A percentile compares a stretch with the other conserved stretches of the same genome.
phyloP scores from a whole-genome alignment of 2,113 vertebrate species.

The Cnemophilus loriae region DNA sequence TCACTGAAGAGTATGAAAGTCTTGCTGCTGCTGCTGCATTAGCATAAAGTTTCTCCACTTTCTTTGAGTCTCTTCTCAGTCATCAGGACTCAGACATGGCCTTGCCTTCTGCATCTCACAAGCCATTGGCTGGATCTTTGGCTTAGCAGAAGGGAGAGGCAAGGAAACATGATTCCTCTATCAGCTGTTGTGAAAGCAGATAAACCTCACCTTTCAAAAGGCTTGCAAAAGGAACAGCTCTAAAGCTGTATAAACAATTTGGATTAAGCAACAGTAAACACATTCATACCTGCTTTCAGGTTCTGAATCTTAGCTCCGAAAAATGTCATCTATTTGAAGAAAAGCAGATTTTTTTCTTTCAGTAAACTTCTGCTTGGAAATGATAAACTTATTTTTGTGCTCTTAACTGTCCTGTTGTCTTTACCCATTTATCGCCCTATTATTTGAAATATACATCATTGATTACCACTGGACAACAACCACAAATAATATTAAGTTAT shows the following conservation, averaged over 20 bases:
- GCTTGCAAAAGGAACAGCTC: background rate
- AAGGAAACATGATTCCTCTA: background rate
- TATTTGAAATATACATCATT: background rate
- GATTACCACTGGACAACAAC: background rate
- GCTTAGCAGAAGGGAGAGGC: background rate
- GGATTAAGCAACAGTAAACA: background rate
- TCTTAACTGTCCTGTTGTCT: background rate
- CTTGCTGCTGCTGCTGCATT: background rate
- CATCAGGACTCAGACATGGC: background rate
- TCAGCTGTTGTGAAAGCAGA: background rate
- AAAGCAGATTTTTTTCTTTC: background rate
- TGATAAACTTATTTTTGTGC: background rate
- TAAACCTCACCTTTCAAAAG: background rate
- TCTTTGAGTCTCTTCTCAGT: background rate
- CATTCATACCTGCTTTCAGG: constrained; percentile 1
- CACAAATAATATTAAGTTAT: background rate
- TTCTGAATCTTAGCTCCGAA: background rate
- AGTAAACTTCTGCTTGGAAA: background rate
- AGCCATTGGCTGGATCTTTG: background rate
- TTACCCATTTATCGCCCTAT: background rate
- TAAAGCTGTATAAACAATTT: background rate
- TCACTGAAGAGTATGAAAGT: background rate
- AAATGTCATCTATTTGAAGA: background rate
- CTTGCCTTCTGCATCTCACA: background rate
- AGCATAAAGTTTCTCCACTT: background rate